Percentiles rank a stretch among this genome's conserved stretches.
Conservation (phyloP, 2,113 vertebrate species). For the Ondatra zibethicus region DNA sequence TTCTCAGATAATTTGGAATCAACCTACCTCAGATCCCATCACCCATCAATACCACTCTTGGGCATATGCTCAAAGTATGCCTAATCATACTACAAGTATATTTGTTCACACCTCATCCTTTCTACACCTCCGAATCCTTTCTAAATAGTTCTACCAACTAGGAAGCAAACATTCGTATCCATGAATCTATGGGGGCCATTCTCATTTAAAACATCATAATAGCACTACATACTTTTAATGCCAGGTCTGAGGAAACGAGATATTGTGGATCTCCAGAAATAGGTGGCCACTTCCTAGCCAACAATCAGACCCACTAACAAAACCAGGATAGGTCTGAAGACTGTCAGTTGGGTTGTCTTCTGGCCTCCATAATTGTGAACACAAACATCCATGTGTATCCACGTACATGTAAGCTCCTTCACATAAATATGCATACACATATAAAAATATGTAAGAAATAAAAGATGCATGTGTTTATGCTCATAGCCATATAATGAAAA, state of each 20-base stretch:
- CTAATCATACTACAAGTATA: no score
- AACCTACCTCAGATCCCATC: no score
- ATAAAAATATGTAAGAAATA: not conserved
- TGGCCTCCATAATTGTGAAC: accelerated
- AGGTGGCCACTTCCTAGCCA: not conserved
- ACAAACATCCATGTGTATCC: not conserved
- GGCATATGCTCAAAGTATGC: no score
- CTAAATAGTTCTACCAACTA: not conserved
- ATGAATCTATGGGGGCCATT: not conserved
- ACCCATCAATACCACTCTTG: no score
- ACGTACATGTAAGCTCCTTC: not conserved
- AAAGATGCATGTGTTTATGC: not conserved
- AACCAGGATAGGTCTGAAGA: not conserved
- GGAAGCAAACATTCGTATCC: not conserved
- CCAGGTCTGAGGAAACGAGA: not conserved
- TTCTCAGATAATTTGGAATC: no score
- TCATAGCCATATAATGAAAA: not conserved
- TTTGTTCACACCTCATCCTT: no score
- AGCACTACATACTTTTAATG: not conserved
- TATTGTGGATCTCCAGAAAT: not conserved
- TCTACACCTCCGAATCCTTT: not conserved
- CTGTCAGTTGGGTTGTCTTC: not conserved
- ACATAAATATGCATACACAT: accelerated
- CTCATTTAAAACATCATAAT: not conserved
- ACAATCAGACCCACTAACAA: not conserved